phyloP scores from a whole-genome alignment of 2,797 vertebrate genomes.

The Chaenodraco wilsoni region DNA sequence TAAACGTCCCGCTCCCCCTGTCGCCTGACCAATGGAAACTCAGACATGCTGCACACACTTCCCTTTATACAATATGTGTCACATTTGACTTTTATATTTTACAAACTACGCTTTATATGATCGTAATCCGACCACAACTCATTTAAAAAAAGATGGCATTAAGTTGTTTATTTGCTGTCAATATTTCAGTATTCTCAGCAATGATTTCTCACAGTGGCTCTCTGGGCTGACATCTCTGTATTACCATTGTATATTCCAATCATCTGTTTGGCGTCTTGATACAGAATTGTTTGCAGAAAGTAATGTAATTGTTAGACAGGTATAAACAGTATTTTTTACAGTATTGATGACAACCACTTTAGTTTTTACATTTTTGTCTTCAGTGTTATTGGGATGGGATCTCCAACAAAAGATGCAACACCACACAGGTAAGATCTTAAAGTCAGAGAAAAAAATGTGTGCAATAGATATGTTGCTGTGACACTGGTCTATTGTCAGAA shows the following conservation, averaged over 20 bases:
- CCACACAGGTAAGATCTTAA: slow-evolving; percentile 63
- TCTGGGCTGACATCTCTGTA: neutral
- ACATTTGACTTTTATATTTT: neutral
- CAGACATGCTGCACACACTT: neutral
- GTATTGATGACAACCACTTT: too few relatives aligned
- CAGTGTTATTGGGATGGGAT: slow-evolving; percentile 71
- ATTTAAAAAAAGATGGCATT: too few relatives aligned
- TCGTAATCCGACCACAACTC: neutral
- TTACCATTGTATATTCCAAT: neutral
- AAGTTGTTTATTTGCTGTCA: neutral
- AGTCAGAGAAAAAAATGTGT: neutral
- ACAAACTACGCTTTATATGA: too few relatives aligned
- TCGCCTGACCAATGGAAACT: slow-evolving; percentile 15
- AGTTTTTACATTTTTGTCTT: slow-evolving; percentile 11
- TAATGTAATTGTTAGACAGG: neutral
- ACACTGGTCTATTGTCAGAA: neutral
- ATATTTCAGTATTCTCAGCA: neutral
- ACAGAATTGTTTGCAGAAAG: neutral
- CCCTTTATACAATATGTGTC: too few relatives aligned
- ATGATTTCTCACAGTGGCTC: neutral
- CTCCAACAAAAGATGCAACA: slow-evolving; percentile 66
- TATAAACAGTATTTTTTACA: too few relatives aligned
- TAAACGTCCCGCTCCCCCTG: slow-evolving; percentile 36
- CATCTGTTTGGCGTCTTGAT: neutral
- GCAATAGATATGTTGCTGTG: neutral